Evolutionary conservation across 2,888 invertebrate genomes (phyloP), one percentile per base, ranked within the genome.

Genomic region (Drosophila imparisetae): DNA sequence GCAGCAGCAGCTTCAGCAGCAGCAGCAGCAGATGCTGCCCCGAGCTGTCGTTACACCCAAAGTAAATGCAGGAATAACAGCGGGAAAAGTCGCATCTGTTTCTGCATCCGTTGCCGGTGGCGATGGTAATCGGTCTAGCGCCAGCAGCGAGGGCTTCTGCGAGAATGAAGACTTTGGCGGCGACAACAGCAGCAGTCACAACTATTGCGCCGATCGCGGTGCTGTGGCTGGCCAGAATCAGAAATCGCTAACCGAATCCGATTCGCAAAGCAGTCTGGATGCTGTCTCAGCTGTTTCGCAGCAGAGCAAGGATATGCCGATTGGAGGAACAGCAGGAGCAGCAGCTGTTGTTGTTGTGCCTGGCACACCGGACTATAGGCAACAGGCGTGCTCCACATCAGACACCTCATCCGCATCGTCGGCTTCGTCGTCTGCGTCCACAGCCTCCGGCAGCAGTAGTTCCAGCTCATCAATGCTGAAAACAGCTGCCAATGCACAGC

Each of bases 61-160:
- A 57, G 15, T 58, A 1, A 70, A 45, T 66, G 64, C 52, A 21
- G 66, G 38, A 10, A 63, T 45, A 49, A 45, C 58, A 11, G 29
- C 29, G 15, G 50, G n/a, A 1, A 52, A 54, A 18, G 55, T 50
- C 8, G 53, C 50, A 11, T 40, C 24, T 42, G 40, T 8, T n/a
- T 42, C 49, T 13, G 54, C 66, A 38, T 27, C 58, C 49, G 30
- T 4, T 54, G 55, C 42, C 29, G 72, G 36, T 27, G 81, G 65
- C 3, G 97, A 97, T 90, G 97, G 97, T 0, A 98, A 98, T 92
- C 95, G 98, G 75, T 98, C 98, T 60, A 98, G 98, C 91, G 96
- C 98, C 15, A 98, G 98, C 83, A 98, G 98, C 80, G 98, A 98
- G 94, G 98, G 98, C 55, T 98, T 98, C 93, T 98, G 98, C 93